Base-by-base conservation (phyloP, 1,140 invertebrate genomes). In the Anoplophora glabripennis region DNA sequence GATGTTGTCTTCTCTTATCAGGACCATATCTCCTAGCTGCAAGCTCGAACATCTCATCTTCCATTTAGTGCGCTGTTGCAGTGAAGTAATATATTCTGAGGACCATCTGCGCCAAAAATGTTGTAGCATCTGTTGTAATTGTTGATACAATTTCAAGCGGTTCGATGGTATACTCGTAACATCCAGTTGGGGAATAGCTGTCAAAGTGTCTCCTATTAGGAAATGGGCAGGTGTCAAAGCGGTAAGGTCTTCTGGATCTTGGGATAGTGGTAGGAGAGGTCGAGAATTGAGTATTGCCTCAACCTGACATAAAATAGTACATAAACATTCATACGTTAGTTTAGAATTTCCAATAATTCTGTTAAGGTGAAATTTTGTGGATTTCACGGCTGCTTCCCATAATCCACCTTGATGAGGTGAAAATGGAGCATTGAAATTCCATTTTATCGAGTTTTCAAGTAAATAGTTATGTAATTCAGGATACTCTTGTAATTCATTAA, bases 341-440 rank as follows among this genome's bases (percentile, higher is more conserved):
- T 10, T n/a, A 18, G 37, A 8, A 12, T 58, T 33, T 11, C 44
- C 54, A 10, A 54, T 10, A 36, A 47, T 34, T 42, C 62, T 14
- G 33, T 61, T 62, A n/a, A 62, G 28, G 34, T 64, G 53, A 35
- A 28, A 38, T 51, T 64, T 61, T 7, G 21, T 38, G 12, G 42
- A 47, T 41, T 55, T 38, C 11, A 28, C 41, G 8, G 48, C 61
- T 10, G 51, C 14, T 37, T 56, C 61, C 58, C 45, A 64, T 9
- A 56, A 10, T 3, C 58, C 52, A 4, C 58, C 58, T n/a, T 47
- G 49, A 48, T 74, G 65, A 8, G 67, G 63, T 14, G 57, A 64
- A 34, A 17, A 0, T 7, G 72, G 67, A 9, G 69, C 61, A 10
- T 55, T 73, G 46, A 74, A 75, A n/a, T 71, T 12, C 74, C 74